Evolutionary conservation across 2,797 vertebrate genomes (phyloP), one percentile per base, ranked within the genome.

Genomic region (Hemibagrus guttatus): DNA sequence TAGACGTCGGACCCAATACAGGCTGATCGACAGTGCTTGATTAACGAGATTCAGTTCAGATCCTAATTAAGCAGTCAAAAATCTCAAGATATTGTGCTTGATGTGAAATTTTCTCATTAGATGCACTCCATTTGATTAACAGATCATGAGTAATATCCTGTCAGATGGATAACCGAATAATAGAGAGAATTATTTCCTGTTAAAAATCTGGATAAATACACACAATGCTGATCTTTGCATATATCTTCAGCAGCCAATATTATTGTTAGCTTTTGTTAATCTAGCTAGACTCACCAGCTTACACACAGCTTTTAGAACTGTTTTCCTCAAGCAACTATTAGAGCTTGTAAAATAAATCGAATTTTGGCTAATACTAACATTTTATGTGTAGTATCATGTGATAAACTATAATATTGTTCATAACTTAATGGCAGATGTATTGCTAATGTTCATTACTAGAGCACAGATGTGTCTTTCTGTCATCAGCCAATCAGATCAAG

Each of bases 21-120:
- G n/a, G 13, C n/a, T 56, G 31, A 76, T 54, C 74, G 28, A 56
- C 28, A 5, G n/a, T 56, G 31, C 16, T 56, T 79, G 28, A 79
- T 35, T 79, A 78, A 79, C 75, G 23, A 21, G 17, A 58, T 58
- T 58, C 28, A 6, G 75, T 79, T 79, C 75, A 58, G 75, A 79
- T 78, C 31, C 52, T 2, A 76, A 19, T 76, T 52, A 74, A 49
- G 21, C 74, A 76, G 14, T 72, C 23, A 14, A n/a, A n/a, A 6
- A 13, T 74, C 35, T 75, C 72, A 75, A 39, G 72, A 52, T 14
- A 2, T 52, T 49, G 26, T 49, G 23, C 7, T 49, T n/a, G 26
- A 75, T 52, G 72, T 46, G 16, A 52, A 28, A 13, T 2, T 75
- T 52, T 52, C 26, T 26, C 72, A 17, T 52, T 52, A 17, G 14